Percentiles rank a stretch among this genome's conserved stretches.
phyloP scores from a whole-genome alignment of 2,797 vertebrate species.

The Enteromius fasciolatus region DNA sequence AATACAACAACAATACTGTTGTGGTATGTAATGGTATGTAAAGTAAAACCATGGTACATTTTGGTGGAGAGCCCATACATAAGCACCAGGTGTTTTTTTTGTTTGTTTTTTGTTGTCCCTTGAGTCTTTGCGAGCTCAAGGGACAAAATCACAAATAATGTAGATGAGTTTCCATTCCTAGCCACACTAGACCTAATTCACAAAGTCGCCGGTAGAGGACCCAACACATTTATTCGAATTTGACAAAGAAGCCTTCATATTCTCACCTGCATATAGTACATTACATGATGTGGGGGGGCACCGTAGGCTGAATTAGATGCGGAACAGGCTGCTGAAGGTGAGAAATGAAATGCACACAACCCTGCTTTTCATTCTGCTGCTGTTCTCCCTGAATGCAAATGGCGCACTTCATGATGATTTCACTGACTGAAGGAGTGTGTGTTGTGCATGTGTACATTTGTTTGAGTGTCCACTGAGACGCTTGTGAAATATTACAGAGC shows the following conservation, averaged over 20 bases:
- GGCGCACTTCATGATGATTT: slow-evolving; percentile 21
- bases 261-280: slow-evolving; percentile 1
- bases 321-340: slow-evolving; percentile 28
- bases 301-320: slow-evolving; percentile 31
- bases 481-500: slow-evolving; percentile 55
- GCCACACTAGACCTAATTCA: not conserved
- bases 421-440: slow-evolving; percentile 33
- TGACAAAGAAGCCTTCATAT: slow-evolving; percentile 23
- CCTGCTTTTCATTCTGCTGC: slow-evolving; percentile 36
- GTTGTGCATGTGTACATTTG: slow-evolving; percentile 33
- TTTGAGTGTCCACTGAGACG: slow-evolving; percentile 34
- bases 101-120: not conserved
- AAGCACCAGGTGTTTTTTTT: not conserved
- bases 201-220: slow-evolving; percentile 6
- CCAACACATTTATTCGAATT: slow-evolving; percentile 29
- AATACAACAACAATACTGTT: not conserved
- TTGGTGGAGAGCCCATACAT: not conserved
- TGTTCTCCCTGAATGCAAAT: slow-evolving; percentile 40
- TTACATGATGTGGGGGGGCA: slow-evolving; percentile 20
- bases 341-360: slow-evolving; percentile 19
- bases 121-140: not conserved
- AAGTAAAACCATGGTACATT: not conserved
- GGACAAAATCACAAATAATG: slow-evolving; percentile 5
- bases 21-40: too few relatives aligned
- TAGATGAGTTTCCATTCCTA: slow-evolving; percentile 6